phyloP scores from a whole-genome alignment of 2,888 invertebrate genomes.

The Lepidonotus clava region DNA sequence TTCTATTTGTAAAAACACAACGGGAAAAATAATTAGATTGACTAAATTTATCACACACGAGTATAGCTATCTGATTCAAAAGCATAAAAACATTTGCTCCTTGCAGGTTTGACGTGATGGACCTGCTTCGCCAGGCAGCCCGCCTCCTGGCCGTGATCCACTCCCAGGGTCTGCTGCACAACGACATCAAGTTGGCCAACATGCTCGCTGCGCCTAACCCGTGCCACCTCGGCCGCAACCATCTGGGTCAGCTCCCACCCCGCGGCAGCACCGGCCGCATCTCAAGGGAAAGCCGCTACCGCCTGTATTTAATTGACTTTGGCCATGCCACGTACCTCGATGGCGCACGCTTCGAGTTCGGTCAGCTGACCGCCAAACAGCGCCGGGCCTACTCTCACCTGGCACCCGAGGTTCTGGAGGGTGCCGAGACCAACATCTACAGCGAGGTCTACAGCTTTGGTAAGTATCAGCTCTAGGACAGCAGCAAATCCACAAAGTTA shows the following conservation, averaged over 20 bases:
- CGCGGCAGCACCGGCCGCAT: neutral
- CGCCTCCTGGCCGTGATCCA: neutral
- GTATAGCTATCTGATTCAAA: no score
- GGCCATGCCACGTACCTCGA: neutral
- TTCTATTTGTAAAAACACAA: no score
- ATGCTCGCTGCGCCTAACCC: neutral
- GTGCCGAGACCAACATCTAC: neutral
- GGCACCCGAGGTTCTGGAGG: neutral
- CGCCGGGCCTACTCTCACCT: neutral
- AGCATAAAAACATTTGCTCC: neutral
- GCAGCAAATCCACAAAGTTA: no score
- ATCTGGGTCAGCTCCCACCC: neutral
- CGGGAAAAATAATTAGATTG: no score
- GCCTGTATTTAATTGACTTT: constrained; percentile 25
- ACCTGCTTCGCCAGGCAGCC: neutral
- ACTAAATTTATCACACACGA: no score
- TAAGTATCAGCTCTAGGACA: neutral
- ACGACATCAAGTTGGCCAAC: neutral
- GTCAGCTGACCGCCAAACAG: neutral
- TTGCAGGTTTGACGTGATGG: neutral
- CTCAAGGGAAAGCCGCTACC: neutral
- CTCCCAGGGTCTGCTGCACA: constrained; percentile 11
- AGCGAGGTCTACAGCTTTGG: constrained; percentile 36
- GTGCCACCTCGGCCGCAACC: neutral
- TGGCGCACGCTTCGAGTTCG: neutral